These are phyloP conservation scores for Rhabdomys pumilio DNA, from an alignment of 2,797 vertebrate genomes.

Conservation along the genomic window DNA sequence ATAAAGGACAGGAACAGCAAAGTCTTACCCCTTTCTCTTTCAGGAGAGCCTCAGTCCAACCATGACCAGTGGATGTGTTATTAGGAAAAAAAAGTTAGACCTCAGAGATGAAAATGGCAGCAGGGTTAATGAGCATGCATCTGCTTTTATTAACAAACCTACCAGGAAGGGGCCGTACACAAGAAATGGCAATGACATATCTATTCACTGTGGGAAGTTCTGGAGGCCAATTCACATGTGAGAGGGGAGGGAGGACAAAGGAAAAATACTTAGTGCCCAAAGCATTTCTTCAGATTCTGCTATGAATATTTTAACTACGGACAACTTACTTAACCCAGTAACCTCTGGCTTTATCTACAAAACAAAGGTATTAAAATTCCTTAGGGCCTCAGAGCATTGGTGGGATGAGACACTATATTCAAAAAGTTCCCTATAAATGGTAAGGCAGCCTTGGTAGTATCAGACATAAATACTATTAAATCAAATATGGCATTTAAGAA, in stretches of 20 bases:
- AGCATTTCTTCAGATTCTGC: slow-evolving; percentile 7
- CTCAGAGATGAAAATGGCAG: slow-evolving; percentile 72
- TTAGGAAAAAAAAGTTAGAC: slow-evolving; percentile 74
- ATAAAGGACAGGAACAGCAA: slow-evolving; percentile 70
- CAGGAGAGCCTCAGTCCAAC: slow-evolving; percentile 69
- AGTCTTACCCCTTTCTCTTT: slow-evolving; percentile 79
- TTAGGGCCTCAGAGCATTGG: neutral
- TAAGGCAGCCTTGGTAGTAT: slow-evolving; percentile 19
- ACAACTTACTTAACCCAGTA: slow-evolving; percentile 50
- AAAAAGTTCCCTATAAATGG: slow-evolving; percentile 30
- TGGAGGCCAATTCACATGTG: slow-evolving; percentile 53
- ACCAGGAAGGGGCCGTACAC: slow-evolving; percentile 40
- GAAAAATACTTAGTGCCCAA: slow-evolving; percentile 40
- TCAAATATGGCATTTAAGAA: slow-evolving; percentile 42
- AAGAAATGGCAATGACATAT: slow-evolving; percentile 32
- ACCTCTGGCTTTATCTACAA: slow-evolving; percentile 13
- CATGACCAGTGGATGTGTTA: slow-evolving; percentile 75
- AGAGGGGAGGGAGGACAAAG: slow-evolving; percentile 33
- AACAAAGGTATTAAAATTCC: slow-evolving; percentile 35
- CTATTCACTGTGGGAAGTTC: slow-evolving; percentile 56
- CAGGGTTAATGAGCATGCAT: slow-evolving; percentile 68
- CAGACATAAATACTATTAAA: slow-evolving; percentile 1
- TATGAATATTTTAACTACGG: neutral
- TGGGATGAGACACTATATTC: neutral
- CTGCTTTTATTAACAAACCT: slow-evolving; percentile 64